Evolutionary conservation across 2,113 vertebrate genomes (phyloP).

Genomic region (Tenebrosternarchus preto): DNA sequence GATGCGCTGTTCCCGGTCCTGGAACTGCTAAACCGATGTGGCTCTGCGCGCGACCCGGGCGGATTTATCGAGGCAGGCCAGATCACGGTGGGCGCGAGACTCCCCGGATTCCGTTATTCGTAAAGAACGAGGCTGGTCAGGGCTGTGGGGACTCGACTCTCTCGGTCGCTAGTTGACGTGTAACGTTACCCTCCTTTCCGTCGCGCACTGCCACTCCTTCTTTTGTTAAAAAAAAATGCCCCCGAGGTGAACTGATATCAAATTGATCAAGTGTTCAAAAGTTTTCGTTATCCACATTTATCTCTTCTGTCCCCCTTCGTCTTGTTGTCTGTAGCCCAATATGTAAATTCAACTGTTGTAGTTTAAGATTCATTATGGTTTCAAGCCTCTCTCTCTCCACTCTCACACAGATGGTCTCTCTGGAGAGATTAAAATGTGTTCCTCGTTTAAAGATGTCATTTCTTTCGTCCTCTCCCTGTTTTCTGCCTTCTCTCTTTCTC

Average conservation of each 20-base stretch:
- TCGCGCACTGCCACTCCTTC: too few relatives aligned
- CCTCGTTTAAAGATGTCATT: constrained; percentile 60
- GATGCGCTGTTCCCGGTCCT: background rate
- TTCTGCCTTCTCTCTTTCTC: constrained; percentile 49
- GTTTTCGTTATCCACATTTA: too few relatives aligned
- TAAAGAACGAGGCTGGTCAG: background rate
- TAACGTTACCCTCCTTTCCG: background rate
- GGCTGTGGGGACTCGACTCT: background rate
- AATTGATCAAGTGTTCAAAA: too few relatives aligned
- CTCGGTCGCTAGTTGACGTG: too few relatives aligned
- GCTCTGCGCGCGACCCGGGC: background rate
- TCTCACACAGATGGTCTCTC: constrained; percentile 55
- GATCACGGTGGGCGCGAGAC: constrained; percentile 1
- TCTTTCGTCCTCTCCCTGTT: constrained; percentile 9
- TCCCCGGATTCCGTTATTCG: background rate
- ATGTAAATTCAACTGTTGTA: too few relatives aligned
- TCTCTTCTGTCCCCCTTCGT: background rate
- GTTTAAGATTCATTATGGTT: background rate
- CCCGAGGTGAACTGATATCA: too few relatives aligned
- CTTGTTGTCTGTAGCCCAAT: background rate
- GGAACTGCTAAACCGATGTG: background rate
- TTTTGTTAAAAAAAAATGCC: too few relatives aligned
- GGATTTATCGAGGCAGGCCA: constrained; percentile 13
- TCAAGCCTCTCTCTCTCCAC: constrained; percentile 32
- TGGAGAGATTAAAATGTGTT: constrained; percentile 70